Percentiles rank a stretch among this genome's conserved stretches.
Conservation (phyloP, 2,113 vertebrate genomes). For the Dissostichus mawsoni region DNA sequence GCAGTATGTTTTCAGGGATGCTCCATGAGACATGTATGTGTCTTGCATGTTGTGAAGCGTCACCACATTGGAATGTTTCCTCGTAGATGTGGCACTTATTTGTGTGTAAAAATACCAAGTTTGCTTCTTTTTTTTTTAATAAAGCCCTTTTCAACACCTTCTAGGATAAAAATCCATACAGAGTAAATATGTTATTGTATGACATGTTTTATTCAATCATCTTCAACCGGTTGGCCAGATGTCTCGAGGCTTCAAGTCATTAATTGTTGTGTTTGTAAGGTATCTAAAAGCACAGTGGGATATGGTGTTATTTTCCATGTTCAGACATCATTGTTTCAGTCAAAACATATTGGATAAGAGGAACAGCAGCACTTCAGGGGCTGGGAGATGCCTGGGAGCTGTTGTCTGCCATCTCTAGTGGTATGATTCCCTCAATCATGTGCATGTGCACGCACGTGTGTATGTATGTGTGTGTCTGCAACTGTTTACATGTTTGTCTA, state of each 20-base stretch:
- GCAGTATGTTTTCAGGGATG: constrained; percentile 64
- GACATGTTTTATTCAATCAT: constrained; percentile 45
- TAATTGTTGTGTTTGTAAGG: constrained; percentile 75
- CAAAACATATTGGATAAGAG: constrained; percentile 82
- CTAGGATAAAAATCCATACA: not conserved
- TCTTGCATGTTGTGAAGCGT: constrained; percentile 42
- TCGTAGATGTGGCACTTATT: not conserved
- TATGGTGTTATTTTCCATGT: constrained; percentile 78
- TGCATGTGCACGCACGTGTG: constrained; percentile 30
- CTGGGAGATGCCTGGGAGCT: constrained; percentile 77
- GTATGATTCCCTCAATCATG: constrained; percentile 63
- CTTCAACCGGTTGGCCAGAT: constrained; percentile 74
- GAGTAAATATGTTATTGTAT: not conserved
- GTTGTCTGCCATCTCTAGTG: constrained; percentile 69
- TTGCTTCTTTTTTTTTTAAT: not conserved
- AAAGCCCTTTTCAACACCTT: not conserved
- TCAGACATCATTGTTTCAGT: constrained; percentile 76
- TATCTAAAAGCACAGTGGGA: constrained; percentile 69
- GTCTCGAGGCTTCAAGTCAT: constrained; percentile 73
- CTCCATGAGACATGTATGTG: constrained; percentile 41
- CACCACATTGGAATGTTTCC: not conserved
- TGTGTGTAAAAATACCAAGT: not conserved
- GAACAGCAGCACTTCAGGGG: constrained; percentile 74
- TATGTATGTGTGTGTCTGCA: constrained; percentile 28
- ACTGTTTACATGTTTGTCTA: constrained; percentile 52